phyloP scores from a whole-genome alignment of 2,797 vertebrate genomes.

The Anguilla anguilla region DNA sequence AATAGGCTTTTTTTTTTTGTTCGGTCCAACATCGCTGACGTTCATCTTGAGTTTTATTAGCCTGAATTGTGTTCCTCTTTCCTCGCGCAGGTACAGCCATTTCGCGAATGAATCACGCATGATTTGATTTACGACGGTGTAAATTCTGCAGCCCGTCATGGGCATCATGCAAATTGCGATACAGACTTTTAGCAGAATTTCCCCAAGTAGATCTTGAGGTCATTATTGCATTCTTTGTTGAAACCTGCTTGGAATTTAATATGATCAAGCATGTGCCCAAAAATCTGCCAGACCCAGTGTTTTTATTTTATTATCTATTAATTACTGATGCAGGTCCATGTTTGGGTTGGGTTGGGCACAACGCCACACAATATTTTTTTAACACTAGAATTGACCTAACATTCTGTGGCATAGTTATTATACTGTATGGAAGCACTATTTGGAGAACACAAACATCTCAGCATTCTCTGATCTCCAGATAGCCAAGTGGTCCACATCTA shows the following conservation, averaged over 20 bases:
- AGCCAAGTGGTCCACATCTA: not conserved
- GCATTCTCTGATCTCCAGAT: not conserved
- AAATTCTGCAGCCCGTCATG: slow-evolving; percentile 33
- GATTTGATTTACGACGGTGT: slow-evolving; percentile 45
- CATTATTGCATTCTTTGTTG: slow-evolving; percentile 38
- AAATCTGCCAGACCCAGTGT: not conserved
- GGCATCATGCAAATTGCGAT: slow-evolving; percentile 37
- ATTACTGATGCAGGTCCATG: not conserved
- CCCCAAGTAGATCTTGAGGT: slow-evolving; percentile 34
- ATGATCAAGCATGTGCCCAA: not conserved
- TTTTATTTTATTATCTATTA: not conserved
- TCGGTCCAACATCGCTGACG: slow-evolving; percentile 38
- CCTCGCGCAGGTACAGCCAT: slow-evolving; percentile 31
- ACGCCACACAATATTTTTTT: not conserved
- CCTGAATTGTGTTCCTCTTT: slow-evolving; percentile 44
- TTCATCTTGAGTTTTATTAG: slow-evolving; percentile 47
- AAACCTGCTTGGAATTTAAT: slow-evolving; percentile 43
- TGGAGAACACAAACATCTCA: not conserved
- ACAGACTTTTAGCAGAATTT: slow-evolving; percentile 35
- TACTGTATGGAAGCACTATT: not conserved
- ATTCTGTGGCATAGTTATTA: not conserved
- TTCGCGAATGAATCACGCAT: slow-evolving; percentile 37
- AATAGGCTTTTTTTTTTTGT: slow-evolving; percentile 46
- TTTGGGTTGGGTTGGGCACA: too few relatives aligned
- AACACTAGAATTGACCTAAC: not conserved